Evolutionary conservation across 1,140 invertebrate species (phyloP).

Genomic region (Calosoma granatense): DNA sequence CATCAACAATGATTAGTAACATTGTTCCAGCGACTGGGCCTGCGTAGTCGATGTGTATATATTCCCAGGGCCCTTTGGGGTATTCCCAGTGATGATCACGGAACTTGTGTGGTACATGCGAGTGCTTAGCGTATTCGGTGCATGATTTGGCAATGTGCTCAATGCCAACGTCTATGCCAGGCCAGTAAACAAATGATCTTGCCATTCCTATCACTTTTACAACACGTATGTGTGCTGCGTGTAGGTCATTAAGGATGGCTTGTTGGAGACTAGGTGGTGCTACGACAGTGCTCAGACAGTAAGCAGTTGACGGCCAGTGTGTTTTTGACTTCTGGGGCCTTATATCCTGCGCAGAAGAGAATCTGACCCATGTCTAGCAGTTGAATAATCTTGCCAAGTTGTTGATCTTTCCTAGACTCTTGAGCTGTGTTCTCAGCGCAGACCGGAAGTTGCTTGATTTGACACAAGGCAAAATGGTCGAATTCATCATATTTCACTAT

Average conservation of each 20-base stretch:
- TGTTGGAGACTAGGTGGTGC: constrained; percentile 25
- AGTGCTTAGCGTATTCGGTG: background rate
- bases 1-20: no score
- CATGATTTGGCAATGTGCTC: constrained; percentile 17
- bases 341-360: constrained; percentile 13
- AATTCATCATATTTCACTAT: background rate
- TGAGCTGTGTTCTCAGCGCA: constrained; percentile 11
- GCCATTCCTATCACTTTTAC: constrained; percentile 33
- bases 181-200: constrained; percentile 35
- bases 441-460: constrained; percentile 16
- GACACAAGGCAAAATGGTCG: background rate
- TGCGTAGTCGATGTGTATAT: constrained; percentile 40
- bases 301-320: constrained; percentile 20
- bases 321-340: constrained; percentile 19
- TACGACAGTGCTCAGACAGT: constrained; percentile 23
- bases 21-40: constrained; percentile 31
- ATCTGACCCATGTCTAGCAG: constrained; percentile 3
- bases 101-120: background rate
- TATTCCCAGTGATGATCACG: background rate
- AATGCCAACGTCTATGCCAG: constrained; percentile 33
- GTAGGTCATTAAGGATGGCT: constrained; percentile 27
- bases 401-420: constrained; percentile 15
- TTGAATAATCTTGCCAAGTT: no score
- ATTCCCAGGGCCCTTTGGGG: constrained; percentile 29
- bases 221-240: constrained; percentile 32